Conservation (phyloP, 2,113 vertebrate genomes). For the Heptranchias perlo region DNA sequence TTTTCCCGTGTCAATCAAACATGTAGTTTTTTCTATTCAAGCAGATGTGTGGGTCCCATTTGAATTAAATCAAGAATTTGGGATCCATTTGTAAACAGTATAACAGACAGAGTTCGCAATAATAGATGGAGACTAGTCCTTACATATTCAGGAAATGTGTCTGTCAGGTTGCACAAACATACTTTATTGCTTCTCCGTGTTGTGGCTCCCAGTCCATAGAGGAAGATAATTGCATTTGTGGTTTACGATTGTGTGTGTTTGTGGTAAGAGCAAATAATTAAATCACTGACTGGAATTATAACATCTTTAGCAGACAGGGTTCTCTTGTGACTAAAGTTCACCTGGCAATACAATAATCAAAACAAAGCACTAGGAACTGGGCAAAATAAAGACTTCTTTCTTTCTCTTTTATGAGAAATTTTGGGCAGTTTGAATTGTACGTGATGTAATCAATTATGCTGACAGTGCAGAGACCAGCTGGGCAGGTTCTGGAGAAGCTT, state of each 20-base stretch:
- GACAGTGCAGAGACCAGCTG: background rate
- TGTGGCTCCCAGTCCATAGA: background rate
- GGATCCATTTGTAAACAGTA: background rate
- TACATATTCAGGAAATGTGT: background rate
- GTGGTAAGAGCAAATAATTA: slow-evolving; percentile 31
- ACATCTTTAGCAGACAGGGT: background rate
- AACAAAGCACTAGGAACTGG: background rate
- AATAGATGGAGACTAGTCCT: too few species aligned
- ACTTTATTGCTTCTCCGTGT: background rate
- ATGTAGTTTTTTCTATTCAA: background rate
- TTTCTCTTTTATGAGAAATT: background rate
- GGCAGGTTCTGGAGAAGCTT: background rate
- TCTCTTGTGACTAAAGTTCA: background rate
- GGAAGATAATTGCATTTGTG: slow-evolving; percentile 24
- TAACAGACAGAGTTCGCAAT: background rate
- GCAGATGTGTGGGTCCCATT: background rate
- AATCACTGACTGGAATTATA: slow-evolving; percentile 18
- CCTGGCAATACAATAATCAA: slow-evolving; percentile 22
- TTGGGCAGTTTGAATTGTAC: background rate
- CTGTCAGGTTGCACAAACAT: background rate
- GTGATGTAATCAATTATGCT: background rate
- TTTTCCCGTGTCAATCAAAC: slow-evolving; percentile 26
- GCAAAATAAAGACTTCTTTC: background rate
- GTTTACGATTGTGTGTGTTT: background rate
- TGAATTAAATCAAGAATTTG: slow-evolving; percentile 1